Evolutionary conservation across 2,888 invertebrate species (phyloP).

Genomic region (Phragmatobia fuliginosa): DNA sequence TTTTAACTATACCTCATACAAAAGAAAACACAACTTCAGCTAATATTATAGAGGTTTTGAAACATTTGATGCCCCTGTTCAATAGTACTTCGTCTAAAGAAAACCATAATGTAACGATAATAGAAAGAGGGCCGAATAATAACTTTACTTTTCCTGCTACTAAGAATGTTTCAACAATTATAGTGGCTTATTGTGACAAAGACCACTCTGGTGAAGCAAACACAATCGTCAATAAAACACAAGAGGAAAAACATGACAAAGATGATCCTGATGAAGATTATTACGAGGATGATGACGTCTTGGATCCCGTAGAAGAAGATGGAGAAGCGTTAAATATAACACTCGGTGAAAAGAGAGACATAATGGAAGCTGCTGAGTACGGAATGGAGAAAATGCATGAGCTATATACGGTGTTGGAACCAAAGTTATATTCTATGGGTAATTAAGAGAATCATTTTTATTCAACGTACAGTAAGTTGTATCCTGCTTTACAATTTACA

Average conservation of each 20-base stretch:
- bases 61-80: conserved; percentile 80
- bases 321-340: conserved; percentile 59
- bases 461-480: too few relatives aligned
- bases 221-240: conserved; percentile 38
- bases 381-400: conserved; percentile 90
- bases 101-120: conserved; percentile 79
- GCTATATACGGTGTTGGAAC: conserved; percentile 88
- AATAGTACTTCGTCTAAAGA: conserved; percentile 76
- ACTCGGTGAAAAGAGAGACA: conserved; percentile 73
- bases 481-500: too few relatives aligned
- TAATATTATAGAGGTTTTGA: conserved; percentile 78
- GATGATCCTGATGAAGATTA: conserved; percentile 36
- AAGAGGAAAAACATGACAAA: conserved; percentile 34
- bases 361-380: conserved; percentile 89
- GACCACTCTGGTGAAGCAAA: conserved; percentile 65
- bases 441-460: conserved; percentile 53
- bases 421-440: conserved; percentile 90
- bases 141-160: conserved; percentile 73
- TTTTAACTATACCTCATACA: conserved; percentile 76
- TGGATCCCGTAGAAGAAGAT: conserved; percentile 41
- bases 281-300: conserved; percentile 50
- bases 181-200: conserved; percentile 80
- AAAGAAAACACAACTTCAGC: conserved; percentile 65
- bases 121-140: conserved; percentile 75
- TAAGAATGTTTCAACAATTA: conserved; percentile 78